Base-by-base conservation (phyloP, 2,113 vertebrate genomes). In the Cichladusa arquata region DNA sequence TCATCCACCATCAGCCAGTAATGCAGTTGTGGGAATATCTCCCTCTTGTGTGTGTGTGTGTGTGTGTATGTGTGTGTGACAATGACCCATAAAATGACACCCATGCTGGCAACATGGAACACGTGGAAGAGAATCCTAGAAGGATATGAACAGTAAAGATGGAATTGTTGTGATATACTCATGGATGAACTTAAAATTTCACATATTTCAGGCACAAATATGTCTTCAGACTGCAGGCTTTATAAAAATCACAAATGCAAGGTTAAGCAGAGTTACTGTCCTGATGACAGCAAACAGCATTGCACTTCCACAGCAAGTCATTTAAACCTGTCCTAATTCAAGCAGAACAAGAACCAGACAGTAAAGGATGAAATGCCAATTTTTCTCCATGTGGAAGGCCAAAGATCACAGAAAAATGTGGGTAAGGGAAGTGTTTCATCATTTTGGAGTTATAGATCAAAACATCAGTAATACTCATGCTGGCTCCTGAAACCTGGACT, bases 41-140 rank as follows among this genome's bases (percentile, higher is more conserved):
- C n/a, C 18, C 1, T 72, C 26, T 15, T 8, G 0, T 50, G 33
- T 60, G 5, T 31, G 1, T 38, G 22, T 50, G 5, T n/a, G 7
- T 31, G 33, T 60, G 5, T 31, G 1, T 38, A 19, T 50, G 5
- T n/a, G 7, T 31, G 13, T 65, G 60, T 85, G 86, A 81, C 24
- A 69, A 11, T 19, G 23, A 25, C 16, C 50, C 11, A 5, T 36
- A n/a, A 84, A 90, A 56, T 40, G 12, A 42, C 29, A 60, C 16
- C 26, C 24, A 12, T n/a, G 19, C 34, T 44, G 12, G 12, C 26
- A 78, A 45, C 29, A 65, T 3, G 2, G 50, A 1, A 19, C 14
- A 65, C 0, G 3, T 11, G 42, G 44, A 69, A 77, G 17, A 65
- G 5, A 36, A 12, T 8, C 4, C 6, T 33, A 51, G 34, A 77